phyloP scores from a whole-genome alignment of 2,888 invertebrate genomes.

The Sesamia inferens region DNA sequence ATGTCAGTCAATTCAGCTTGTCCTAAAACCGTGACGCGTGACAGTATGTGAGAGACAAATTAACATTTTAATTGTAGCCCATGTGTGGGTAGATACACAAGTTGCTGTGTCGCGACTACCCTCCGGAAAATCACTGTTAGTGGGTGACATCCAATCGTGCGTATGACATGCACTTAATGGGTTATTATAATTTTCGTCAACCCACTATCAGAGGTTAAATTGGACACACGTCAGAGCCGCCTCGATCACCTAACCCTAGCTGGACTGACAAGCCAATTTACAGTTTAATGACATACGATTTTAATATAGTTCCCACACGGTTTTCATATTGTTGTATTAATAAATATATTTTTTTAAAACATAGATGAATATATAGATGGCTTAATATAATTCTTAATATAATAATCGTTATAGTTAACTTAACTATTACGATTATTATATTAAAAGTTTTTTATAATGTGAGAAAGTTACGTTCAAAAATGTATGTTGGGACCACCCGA shows the following conservation, averaged over 20 bases:
- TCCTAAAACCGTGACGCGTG: conserved; percentile 62
- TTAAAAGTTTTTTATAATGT: too few species aligned
- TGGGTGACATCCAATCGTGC: conserved; percentile 80
- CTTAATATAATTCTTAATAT: too few species aligned
- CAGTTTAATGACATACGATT: conserved; percentile 40
- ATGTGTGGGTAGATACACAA: conserved; percentile 68
- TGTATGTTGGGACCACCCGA: too few species aligned
- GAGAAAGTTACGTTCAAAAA: too few species aligned
- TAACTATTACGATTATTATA: too few species aligned
- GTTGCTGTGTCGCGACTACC: conserved; percentile 62
- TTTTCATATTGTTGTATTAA: background rate
- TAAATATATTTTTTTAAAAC: too few species aligned
- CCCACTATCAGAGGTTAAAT: conserved; percentile 73
- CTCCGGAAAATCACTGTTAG: conserved; percentile 78
- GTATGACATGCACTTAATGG: conserved; percentile 84
- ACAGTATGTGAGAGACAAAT: conserved; percentile 69
- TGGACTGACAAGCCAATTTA: conserved; percentile 58
- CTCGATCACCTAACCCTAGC: conserved; percentile 34
- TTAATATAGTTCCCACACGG: conserved; percentile 10
- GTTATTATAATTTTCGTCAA: conserved; percentile 83
- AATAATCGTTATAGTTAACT: too few species aligned
- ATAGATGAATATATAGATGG: too few species aligned
- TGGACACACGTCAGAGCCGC: conserved; percentile 65
- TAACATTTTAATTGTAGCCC: conserved; percentile 84
- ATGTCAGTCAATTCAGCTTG: conserved; percentile 38